phyloP scores from a whole-genome alignment of 2,888 invertebrate species.

The Scaptomyza caliginosa region DNA sequence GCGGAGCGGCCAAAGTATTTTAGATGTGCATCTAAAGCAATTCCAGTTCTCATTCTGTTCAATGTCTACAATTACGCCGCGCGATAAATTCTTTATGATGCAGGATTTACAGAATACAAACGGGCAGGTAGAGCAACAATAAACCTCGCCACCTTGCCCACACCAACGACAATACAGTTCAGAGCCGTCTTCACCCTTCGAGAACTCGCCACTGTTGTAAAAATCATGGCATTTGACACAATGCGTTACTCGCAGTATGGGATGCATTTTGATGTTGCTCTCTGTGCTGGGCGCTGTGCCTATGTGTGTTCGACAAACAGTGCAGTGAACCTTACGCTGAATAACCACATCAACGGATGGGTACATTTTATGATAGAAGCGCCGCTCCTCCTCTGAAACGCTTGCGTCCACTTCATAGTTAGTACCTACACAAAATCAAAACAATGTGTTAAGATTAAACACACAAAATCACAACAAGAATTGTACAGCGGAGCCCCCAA shows the following conservation, averaged over 20 bases:
- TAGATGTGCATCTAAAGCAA: constrained; percentile 90
- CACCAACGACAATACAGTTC: constrained; percentile 94
- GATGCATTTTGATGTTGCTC: constrained; percentile 88
- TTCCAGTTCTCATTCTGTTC: constrained; percentile 92
- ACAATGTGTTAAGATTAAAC: constrained; percentile 12
- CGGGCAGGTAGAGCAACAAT: constrained; percentile 91
- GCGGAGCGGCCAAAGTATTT: constrained; percentile 87
- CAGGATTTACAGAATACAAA: constrained; percentile 92
- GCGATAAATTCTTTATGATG: constrained; percentile 89
- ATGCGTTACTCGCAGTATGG: constrained; percentile 89
- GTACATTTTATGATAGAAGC: constrained; percentile 85
- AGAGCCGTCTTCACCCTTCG: constrained; percentile 92
- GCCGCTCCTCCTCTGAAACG: constrained; percentile 85
- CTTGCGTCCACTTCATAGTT: constrained; percentile 85
- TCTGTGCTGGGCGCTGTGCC: constrained; percentile 89
- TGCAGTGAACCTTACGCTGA: constrained; percentile 88
- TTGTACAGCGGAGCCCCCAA: neutral
- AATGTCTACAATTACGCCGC: constrained; percentile 88
- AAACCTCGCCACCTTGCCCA: constrained; percentile 91
- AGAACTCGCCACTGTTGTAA: constrained; percentile 92
- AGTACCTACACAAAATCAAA: constrained; percentile 61
- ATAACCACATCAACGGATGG: constrained; percentile 87
- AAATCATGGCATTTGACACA: constrained; percentile 90
- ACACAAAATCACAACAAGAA: neutral
- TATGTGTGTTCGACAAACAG: constrained; percentile 90